Evolutionary conservation across 2,797 vertebrate species (phyloP).

Genomic region (Acanthopagrus latus): DNA sequence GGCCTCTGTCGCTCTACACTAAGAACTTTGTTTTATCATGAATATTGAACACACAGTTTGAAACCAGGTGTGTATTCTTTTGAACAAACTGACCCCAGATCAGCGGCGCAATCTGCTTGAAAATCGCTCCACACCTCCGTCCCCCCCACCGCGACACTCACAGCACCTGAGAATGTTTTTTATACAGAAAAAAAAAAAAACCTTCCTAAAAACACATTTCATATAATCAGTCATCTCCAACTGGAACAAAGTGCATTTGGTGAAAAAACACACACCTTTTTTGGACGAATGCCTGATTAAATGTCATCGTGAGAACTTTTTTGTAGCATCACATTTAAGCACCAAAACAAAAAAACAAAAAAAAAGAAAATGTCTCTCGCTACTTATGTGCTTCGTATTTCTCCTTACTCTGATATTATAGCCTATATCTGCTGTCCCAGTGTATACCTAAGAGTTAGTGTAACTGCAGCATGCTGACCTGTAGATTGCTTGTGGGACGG

Average conservation of each 20-base stretch:
- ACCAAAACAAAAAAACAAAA: slow-evolving; percentile 29
- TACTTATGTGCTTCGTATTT: slow-evolving; percentile 44
- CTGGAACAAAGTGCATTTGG: slow-evolving; percentile 35
- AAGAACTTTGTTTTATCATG: slow-evolving; percentile 1
- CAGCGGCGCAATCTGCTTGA: slow-evolving; percentile 35
- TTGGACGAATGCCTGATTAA: slow-evolving; percentile 46
- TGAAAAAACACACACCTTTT: slow-evolving; percentile 25
- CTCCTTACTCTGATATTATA: slow-evolving; percentile 59
- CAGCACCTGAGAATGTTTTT: slow-evolving; percentile 66
- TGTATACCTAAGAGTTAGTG: slow-evolving; percentile 61
- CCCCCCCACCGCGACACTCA: slow-evolving; percentile 5
- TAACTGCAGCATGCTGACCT: slow-evolving; percentile 79
- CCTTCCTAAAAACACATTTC: slow-evolving; percentile 17
- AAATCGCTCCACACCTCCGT: slow-evolving; percentile 13
- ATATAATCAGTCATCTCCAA: slow-evolving; percentile 20
- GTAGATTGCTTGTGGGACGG: slow-evolving; percentile 73
- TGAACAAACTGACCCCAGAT: not conserved
- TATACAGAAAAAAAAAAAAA: slow-evolving; percentile 19
- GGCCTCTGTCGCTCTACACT: slow-evolving; percentile 2
- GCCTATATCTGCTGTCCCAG: slow-evolving; percentile 61
- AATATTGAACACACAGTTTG: not conserved
- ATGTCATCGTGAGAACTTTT: slow-evolving; percentile 17
- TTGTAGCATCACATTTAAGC: slow-evolving; percentile 57
- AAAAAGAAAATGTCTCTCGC: slow-evolving; percentile 20
- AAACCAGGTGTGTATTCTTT: not conserved